A percentile compares a stretch with the other conserved stretches of the same genome.
Conservation (phyloP, 2,113 vertebrate genomes). For the Phrynocephalus versicolor region DNA sequence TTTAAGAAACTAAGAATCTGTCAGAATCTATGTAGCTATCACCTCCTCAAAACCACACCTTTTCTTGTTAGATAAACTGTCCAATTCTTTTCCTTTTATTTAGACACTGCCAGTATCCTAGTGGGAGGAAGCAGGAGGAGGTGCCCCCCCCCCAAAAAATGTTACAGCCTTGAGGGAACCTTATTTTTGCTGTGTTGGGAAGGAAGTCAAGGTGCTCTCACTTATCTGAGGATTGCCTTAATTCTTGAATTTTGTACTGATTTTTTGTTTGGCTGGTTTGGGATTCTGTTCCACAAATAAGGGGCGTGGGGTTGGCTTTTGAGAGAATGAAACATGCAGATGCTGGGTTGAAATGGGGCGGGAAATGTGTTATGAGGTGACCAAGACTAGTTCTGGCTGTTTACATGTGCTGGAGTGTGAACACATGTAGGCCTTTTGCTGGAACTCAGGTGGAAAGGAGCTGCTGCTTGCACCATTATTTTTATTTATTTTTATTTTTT, state of each 20-base stretch:
- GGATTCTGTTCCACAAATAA: background rate
- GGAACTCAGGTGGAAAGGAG: slow-evolving; percentile 52
- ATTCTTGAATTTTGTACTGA: slow-evolving; percentile 29
- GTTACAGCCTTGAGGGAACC: background rate
- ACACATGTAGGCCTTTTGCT: slow-evolving; percentile 40
- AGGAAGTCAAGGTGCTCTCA: background rate
- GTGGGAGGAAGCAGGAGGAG: background rate
- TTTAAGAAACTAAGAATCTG: background rate
- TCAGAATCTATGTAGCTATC: background rate
- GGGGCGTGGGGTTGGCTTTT: too few species aligned
- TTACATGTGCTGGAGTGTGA: background rate
- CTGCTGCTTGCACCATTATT: slow-evolving; percentile 3
- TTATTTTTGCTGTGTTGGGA: slow-evolving; percentile 2
- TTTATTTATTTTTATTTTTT: too few species aligned
- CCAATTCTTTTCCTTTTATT: background rate
- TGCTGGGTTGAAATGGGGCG: background rate
- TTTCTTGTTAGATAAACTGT: background rate
- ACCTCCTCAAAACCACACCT: background rate
- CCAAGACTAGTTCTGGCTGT: background rate
- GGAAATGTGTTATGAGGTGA: background rate
- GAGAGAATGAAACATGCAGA: background rate
- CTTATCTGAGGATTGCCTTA: slow-evolving; percentile 18
- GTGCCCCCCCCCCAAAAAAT: background rate
- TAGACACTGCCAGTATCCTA: background rate
- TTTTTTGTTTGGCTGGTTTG: slow-evolving; percentile 4